A percentile compares a stretch with the other conserved stretches of the same genome.
Evolutionary conservation across 2,113 vertebrate genomes (phyloP).

Genomic region (Hippocampus barbouri): DNA sequence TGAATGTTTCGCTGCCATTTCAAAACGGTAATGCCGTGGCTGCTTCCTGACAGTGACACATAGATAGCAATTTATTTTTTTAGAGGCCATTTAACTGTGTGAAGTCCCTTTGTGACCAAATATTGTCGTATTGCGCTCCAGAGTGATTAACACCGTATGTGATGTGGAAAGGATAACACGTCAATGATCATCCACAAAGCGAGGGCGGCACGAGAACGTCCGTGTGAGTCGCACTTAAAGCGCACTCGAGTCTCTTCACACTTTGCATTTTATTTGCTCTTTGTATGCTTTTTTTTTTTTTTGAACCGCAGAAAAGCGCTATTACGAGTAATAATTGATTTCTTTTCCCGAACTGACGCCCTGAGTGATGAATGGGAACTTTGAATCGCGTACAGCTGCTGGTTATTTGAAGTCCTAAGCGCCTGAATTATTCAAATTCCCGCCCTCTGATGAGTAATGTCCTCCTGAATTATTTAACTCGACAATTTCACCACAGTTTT

Average conservation of each 20-base stretch:
- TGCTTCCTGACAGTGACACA: background rate
- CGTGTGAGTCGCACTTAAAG: background rate
- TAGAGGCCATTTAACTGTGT: background rate
- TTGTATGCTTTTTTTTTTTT: constrained; percentile 1
- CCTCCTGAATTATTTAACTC: constrained; percentile 74
- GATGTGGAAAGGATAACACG: background rate
- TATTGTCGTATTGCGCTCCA: background rate
- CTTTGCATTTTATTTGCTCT: background rate
- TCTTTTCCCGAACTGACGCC: constrained; percentile 38
- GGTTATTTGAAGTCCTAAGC: constrained; percentile 75
- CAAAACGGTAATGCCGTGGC: background rate
- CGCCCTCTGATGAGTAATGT: constrained; percentile 69
- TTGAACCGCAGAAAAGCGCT: constrained; percentile 1
- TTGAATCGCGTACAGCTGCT: constrained; percentile 60
- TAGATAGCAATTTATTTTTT: background rate
- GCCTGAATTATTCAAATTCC: constrained; percentile 73
- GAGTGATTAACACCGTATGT: background rate
- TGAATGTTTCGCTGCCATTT: background rate
- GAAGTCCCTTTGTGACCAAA: background rate
- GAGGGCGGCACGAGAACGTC: background rate
- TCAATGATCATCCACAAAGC: background rate
- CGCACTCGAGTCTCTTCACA: constrained; percentile 39
- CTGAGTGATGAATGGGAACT: constrained; percentile 43
- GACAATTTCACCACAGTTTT: constrained; percentile 52
- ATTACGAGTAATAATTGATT: constrained; percentile 24